A percentile compares a stretch with the other conserved stretches of the same genome.
Conservation (phyloP, 2,888 invertebrate genomes). For the Tenthredo mesomela region DNA sequence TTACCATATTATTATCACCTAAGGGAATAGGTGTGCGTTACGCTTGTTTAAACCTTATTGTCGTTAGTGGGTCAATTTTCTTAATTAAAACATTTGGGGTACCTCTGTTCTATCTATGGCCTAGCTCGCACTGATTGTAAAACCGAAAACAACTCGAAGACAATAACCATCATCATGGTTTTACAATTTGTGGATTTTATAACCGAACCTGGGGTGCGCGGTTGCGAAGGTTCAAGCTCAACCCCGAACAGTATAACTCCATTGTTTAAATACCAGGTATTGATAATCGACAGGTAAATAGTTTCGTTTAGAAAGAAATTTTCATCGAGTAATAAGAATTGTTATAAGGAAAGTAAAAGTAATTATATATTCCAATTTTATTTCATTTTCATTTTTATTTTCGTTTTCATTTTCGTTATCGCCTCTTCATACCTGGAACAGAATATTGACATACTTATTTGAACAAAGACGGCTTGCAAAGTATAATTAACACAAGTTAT, state of each 20-base stretch:
- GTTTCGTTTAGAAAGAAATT: not conserved
- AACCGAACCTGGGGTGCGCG: too few relatives aligned
- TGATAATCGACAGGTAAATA: not conserved
- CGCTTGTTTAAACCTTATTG: not conserved
- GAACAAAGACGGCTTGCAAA: not conserved
- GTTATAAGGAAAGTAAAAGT: not conserved
- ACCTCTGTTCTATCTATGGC: too few relatives aligned
- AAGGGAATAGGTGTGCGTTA: not conserved
- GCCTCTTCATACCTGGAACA: not conserved
- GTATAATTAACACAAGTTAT: not conserved
- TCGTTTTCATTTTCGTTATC: not conserved
- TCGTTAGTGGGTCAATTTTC: not conserved
- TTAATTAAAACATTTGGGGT: constrained; percentile 4
- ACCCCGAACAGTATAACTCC: not conserved
- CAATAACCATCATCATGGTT: constrained; percentile 27
- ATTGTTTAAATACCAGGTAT: not conserved
- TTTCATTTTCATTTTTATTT: not conserved
- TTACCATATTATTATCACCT: not conserved
- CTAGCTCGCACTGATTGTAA: constrained; percentile 2
- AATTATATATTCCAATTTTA: not conserved
- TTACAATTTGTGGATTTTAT: not conserved
- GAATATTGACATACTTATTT: not conserved
- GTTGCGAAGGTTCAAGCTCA: too few relatives aligned
- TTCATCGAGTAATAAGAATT: not conserved
- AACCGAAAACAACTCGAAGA: not conserved